phyloP scores from a whole-genome alignment of 2,113 vertebrate species.

The Ramphastos sulfuratus region DNA sequence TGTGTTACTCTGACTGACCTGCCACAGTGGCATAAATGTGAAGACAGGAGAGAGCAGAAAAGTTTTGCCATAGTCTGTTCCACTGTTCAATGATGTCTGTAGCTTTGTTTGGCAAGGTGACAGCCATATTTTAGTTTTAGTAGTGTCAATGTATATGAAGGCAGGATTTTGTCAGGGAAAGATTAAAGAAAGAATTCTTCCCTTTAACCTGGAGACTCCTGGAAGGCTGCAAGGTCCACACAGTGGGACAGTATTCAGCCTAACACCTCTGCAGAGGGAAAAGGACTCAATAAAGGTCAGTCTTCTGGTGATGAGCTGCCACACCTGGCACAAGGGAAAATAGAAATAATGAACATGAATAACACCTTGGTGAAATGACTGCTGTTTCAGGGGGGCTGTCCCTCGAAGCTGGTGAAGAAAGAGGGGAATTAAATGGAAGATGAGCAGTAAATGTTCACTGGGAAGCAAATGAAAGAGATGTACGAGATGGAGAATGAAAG shows the following conservation, averaged over 20 bases:
- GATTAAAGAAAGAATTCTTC: not conserved
- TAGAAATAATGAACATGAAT: not conserved
- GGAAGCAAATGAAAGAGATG: not conserved
- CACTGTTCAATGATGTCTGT: not conserved
- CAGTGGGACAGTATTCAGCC: not conserved
- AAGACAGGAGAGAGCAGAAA: not conserved
- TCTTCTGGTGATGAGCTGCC: not conserved
- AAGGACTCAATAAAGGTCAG: not conserved
- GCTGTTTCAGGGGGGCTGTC: not conserved
- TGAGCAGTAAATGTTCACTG: not conserved
- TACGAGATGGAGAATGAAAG: slow-evolving; percentile 1
- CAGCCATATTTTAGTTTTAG: not conserved
- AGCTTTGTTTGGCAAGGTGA: not conserved
- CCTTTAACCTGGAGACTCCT: not conserved
- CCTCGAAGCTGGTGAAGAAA: not conserved
- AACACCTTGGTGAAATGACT: not conserved
- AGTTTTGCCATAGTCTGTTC: not conserved
- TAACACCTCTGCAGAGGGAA: not conserved
- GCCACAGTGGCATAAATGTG: not conserved
- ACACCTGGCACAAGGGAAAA: not conserved
- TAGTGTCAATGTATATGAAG: not conserved
- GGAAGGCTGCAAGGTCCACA: not conserved
- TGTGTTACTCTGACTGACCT: not conserved
- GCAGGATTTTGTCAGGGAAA: not conserved
- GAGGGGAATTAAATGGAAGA: not conserved